These are phyloP conservation scores for Oscheius myriophilus DNA, from an alignment of 2,888 invertebrate species.

Conservation along the genomic window DNA sequence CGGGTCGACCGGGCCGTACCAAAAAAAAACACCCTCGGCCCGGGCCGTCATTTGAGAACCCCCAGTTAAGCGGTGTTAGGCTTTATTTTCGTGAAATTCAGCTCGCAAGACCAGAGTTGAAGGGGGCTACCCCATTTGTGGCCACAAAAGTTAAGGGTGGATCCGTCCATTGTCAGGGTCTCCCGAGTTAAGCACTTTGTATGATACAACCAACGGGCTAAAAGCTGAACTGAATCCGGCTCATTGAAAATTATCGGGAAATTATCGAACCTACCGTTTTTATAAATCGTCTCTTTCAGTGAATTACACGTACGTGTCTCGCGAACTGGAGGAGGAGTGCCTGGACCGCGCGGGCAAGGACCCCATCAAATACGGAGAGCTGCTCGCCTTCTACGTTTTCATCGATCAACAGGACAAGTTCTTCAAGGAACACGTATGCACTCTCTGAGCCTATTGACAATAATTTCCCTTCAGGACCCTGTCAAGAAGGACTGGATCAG, in stretches of 20 bases:
- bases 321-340: slow-evolving; percentile 44
- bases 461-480: slow-evolving; percentile 34
- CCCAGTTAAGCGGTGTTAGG: too few species aligned
- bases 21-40: too few species aligned
- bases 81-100: too few species aligned
- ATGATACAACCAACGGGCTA: too few species aligned
- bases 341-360: slow-evolving; percentile 43
- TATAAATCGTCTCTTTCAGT: slow-evolving; percentile 27
- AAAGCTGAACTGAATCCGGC: too few species aligned
- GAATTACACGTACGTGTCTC: slow-evolving; percentile 43
- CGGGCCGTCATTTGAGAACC: too few species aligned
- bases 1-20: too few species aligned
- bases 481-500: slow-evolving; percentile 56
- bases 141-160: too few species aligned
- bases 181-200: too few species aligned
- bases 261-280: background rate
- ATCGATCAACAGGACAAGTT: slow-evolving; percentile 38
- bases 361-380: slow-evolving; percentile 55
- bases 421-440: slow-evolving; percentile 55
- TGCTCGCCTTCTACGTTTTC: slow-evolving; percentile 53
- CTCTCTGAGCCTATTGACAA: background rate
- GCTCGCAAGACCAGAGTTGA: too few species aligned
- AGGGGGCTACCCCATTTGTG: too few species aligned
- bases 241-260: background rate
- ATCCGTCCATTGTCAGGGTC: too few species aligned